Conservation (phyloP, 2,888 invertebrate species). For the Lordiphosa andalusiaca region DNA sequence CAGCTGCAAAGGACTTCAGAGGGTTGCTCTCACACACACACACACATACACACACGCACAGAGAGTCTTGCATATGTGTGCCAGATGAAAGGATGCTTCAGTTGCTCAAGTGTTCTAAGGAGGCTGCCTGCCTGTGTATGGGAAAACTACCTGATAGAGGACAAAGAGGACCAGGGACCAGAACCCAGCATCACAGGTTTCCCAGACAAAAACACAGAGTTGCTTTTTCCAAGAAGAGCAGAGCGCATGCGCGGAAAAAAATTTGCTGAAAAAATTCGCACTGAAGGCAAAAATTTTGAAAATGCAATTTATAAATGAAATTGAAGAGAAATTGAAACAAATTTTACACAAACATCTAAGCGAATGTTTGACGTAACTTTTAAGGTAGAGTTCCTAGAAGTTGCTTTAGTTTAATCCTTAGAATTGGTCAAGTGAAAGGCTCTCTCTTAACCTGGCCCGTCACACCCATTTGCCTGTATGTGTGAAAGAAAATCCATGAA, state of each 20-base stretch:
- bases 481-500: conserved; percentile 43
- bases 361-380: not conserved
- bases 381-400: not conserved
- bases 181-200: conserved; percentile 47
- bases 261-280: conserved; percentile 43
- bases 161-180: conserved; percentile 45
- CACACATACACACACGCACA: conserved; percentile 15
- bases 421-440: not conserved
- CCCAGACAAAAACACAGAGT: conserved; percentile 49
- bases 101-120: conserved; percentile 27
- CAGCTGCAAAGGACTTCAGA: conserved; percentile 61
- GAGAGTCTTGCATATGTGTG: conserved; percentile 43
- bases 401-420: not conserved
- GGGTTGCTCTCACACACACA: conserved; percentile 51
- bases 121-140: conserved; percentile 28
- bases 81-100: conserved; percentile 64
- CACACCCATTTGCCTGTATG: conserved; percentile 32
- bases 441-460: not conserved
- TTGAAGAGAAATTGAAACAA: not conserved
- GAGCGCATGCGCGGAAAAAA: conserved; percentile 68
- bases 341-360: not conserved
- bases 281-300: conserved; percentile 30
- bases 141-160: conserved; percentile 64
- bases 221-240: conserved; percentile 48
- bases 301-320: conserved; percentile 55